Evolutionary conservation across 2,888 invertebrate species (phyloP), one percentile per base, ranked within the genome.

Genomic region (Pemphredon lugubris): DNA sequence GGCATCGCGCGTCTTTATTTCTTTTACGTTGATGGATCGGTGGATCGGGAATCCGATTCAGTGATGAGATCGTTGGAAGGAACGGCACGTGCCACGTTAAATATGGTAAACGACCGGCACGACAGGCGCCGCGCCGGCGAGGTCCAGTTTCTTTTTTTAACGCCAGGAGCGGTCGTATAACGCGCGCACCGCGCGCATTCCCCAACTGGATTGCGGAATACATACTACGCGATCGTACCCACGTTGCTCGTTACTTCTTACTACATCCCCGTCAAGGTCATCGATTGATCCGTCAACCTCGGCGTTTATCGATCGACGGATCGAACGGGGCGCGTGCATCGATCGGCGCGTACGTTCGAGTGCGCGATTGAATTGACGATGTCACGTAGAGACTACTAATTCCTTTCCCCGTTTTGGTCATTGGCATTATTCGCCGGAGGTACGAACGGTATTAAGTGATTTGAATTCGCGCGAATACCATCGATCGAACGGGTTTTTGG

Each of bases 61-160:
- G 54, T 4, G 48, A 65, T 34, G 71, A 73, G 73, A 66, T 58
- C 34, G 34, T 21, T 39, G 39, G 32, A 16, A 63, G 54, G 16
- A 50, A 16, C 44, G 63, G 60, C 74, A 57, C 71, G 75, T 64
- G 74, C 48, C 74, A 34, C 50, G 74, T 73, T 75, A 73, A 69
- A 74, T 66, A 76, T 68, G 76, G 75, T 58, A 75, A 76, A 75
- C 66, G 75, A 64, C 44, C 48, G 21, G 45, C 59, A 44, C 42
- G 58, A 50, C 63, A 40, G 58, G 34, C 57, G 53, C 45, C 59
- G 3, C n/a, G n/a, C n/a, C n/a, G n/a, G n/a, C 40, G 57, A 34
- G 59, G 55, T 58, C 59, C 72, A 39, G 60, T 65, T 71, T 55
- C 21, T 45, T 30, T 45, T 13, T 14, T 44, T 47, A 40, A 16